Conservation (phyloP, 1,140 invertebrate genomes). For the Leptoteleia sp. region DNA sequence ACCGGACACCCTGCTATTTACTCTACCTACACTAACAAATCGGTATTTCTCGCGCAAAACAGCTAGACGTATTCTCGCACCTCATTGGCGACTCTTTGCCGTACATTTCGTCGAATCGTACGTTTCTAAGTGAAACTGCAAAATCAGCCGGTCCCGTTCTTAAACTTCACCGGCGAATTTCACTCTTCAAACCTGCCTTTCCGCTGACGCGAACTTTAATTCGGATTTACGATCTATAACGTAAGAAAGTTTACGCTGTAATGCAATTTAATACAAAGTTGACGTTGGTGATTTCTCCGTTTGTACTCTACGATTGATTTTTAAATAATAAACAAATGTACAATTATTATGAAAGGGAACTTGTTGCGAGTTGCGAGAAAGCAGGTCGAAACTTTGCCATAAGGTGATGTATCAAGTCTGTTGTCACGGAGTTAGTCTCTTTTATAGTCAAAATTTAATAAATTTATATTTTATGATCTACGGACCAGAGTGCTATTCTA, state of each 20-base stretch:
- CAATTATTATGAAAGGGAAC: no score
- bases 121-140: conserved; percentile 37
- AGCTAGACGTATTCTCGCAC: conserved; percentile 9
- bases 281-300: no score
- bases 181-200: conserved; percentile 39
- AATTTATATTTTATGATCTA: no score
- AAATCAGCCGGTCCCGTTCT: conserved; percentile 36
- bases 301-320: no score
- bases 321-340: no score
- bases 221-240: conserved; percentile 23
- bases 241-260: conserved; percentile 22
- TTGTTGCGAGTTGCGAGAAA: no score
- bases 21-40: no score
- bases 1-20: conserved; percentile 18
- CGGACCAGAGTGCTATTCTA: no score
- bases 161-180: conserved; percentile 25
- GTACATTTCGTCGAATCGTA: conserved; percentile 24
- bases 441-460: no score
- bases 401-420: no score
- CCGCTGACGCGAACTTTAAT: conserved; percentile 38
- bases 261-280: conserved; percentile 5
- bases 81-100: conserved; percentile 24
- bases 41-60: conserved; percentile 9
- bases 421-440: no score
- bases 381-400: no score